A percentile compares a stretch with the other conserved stretches of the same genome.
These are phyloP conservation scores for Clarias magur DNA, from an alignment of 2,113 vertebrate genomes.

Conservation along the genomic window DNA sequence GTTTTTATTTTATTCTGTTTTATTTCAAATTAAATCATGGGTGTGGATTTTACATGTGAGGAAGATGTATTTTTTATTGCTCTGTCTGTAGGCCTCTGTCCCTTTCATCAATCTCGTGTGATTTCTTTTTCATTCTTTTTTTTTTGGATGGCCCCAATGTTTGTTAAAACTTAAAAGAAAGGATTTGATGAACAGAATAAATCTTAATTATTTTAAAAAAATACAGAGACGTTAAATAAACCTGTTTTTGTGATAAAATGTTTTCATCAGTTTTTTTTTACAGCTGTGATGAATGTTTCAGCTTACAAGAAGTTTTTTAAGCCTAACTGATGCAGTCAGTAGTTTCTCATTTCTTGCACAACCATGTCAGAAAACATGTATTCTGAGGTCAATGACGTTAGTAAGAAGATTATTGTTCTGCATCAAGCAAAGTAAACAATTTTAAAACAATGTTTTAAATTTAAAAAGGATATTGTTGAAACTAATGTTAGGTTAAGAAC, in stretches of 20 bases:
- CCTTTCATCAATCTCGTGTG: slow-evolving; percentile 62
- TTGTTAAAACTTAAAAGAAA: slow-evolving; percentile 64
- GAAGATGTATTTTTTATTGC: slow-evolving; percentile 48
- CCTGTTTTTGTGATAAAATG: slow-evolving; percentile 78
- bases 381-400: too few species aligned
- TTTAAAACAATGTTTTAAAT: too few species aligned
- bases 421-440: too few species aligned
- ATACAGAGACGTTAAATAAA: slow-evolving; percentile 84
- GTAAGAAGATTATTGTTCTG: too few species aligned
- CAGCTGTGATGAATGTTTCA: not conserved
- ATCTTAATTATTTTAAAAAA: slow-evolving; percentile 83
- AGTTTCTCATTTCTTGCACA: too few species aligned
- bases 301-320: not conserved
- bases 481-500: too few species aligned
- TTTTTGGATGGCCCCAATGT: slow-evolving; percentile 69
- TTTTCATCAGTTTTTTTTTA: not conserved
- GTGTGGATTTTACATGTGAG: slow-evolving; percentile 55
- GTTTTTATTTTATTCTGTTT: slow-evolving; percentile 33
- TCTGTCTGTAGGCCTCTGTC: slow-evolving; percentile 38
- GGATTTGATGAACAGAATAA: slow-evolving; percentile 80
- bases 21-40: slow-evolving; percentile 50
- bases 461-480: too few species aligned
- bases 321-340: too few species aligned
- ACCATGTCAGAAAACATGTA: too few species aligned
- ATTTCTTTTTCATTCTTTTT: slow-evolving; percentile 43